Evolutionary conservation across 1,140 invertebrate genomes (phyloP), one percentile per base, ranked within the genome.

Genomic region (Drosophila mayri): DNA sequence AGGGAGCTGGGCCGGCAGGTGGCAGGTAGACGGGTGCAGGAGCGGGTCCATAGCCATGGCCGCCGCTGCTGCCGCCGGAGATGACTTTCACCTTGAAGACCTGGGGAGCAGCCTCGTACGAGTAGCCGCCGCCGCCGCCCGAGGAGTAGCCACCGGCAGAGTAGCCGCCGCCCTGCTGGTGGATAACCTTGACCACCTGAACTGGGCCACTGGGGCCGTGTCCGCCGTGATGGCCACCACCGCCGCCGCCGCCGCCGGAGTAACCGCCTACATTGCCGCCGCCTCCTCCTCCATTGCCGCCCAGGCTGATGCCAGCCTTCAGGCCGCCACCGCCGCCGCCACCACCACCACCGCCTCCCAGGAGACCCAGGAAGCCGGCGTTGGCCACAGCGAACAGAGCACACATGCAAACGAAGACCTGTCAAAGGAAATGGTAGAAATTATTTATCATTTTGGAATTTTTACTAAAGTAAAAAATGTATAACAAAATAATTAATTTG

Each of bases 341-440:
- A 2, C 79, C 65, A 2, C 81, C 73, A 8, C 74, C 74, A 0
- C 82, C 84, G 38, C 85, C 85, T 47, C 86, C 82, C 5, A 87
- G 55, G n/a, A 91, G 72, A 49, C 82, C 82, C 55, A 91, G 67
- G 60, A 88, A 80, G 22, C 90, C 90, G 18, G 88, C 90, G 49
- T 91, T 91, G 28, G 90, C 84, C 70, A 86, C 83, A 59, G 90
- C 88, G 40, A 91, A 80, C 16, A 91, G 75, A 46, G 88, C 88
- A 79, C 79, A 88, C 73, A 91, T 50, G 58, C 84, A 91, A 37
- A 91, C 84, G 60, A 91, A 91, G 64, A 91, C 78, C 90, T 91
- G 46, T 1, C 0, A 5, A 25, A 7, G 54, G 10, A 30, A 10
- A 25, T 8, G 3, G 10, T 12, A 47, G 25, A 22, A 4, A 11